Base-by-base conservation (phyloP, 1,140 invertebrate species). In the Drosophila kikkawai region DNA sequence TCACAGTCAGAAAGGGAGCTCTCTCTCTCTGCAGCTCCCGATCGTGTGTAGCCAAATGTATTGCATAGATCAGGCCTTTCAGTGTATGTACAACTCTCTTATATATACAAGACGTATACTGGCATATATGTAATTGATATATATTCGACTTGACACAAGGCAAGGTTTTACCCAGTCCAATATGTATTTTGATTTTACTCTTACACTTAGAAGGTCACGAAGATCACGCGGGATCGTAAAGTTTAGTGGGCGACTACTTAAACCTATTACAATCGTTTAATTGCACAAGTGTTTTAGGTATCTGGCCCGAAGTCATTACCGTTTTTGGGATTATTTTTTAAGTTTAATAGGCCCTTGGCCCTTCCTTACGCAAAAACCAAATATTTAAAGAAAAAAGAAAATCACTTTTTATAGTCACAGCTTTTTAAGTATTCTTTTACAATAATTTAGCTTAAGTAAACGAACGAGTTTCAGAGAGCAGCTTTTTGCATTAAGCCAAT, bases 1-100 rank as follows among this genome's bases (percentile, higher is more conserved):
- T 90, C 80, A 80, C 76, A 90, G 60, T 84, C 85, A 65, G 77
- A 56, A 51, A 37, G 7, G 74, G 59, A 55, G 39, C 59, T 17
- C 5, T 9, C 59, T 17, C 5, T 9, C 22, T 7, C 29, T 29
- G 26, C 26, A 22, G 64, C 75, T 82, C 75, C 82, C 53, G 67
- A 67, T 75, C 69, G 75, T 81, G 78, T 82, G 85, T 88, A 88
- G 85, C 85, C 85, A 88, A 88, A 88, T 88, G 70, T 88, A 90
- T 82, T 83, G 55, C 70, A 80, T 85, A 64, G 68, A 80, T 77
- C 84, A 80, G 80, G 83, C 83, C 84, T 87, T 87, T 88, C 70
- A 69, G 57, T 47, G 50, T 67, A 68, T 87, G 84, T 88, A 87
- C 80, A 87, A 87, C 68, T 68, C 67, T 67, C 76, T 55, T 32